Evolutionary conservation across 1,140 invertebrate species (phyloP).

Genomic region (Delia radicum): DNA sequence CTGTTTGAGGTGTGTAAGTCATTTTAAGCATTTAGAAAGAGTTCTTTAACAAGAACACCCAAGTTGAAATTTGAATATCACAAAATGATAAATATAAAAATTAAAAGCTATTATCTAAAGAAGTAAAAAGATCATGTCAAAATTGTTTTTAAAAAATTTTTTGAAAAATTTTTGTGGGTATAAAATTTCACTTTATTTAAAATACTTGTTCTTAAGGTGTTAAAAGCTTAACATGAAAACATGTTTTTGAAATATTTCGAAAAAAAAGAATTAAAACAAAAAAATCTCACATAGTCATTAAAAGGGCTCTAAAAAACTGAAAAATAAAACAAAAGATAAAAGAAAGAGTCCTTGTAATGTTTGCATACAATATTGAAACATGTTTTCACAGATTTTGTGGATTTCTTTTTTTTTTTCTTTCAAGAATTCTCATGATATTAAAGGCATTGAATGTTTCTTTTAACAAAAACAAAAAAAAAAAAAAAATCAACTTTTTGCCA

Average conservation of each 20-base stretch:
- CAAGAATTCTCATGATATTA: background rate
- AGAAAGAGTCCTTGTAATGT: background rate
- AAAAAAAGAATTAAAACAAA: background rate
- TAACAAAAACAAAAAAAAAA: background rate
- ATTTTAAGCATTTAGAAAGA: too few relatives aligned
- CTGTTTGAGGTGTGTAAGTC: background rate
- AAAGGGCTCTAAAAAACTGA: background rate
- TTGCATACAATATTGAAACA: constrained; percentile 1
- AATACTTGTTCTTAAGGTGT: background rate
- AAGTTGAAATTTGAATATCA: background rate
- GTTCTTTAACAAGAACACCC: background rate
- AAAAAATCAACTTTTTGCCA: background rate
- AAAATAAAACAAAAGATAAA: too few relatives aligned
- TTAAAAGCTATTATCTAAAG: too few relatives aligned
- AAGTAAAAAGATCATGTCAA: background rate
- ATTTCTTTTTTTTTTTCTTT: background rate
- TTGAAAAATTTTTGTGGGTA: too few relatives aligned
- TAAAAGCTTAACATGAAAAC: background rate
- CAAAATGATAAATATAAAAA: background rate
- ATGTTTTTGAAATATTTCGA: background rate
- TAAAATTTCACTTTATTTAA: background rate
- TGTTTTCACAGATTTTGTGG: background rate
- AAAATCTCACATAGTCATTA: background rate
- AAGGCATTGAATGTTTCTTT: background rate
- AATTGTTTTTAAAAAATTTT: too few relatives aligned